A percentile compares a stretch with the other conserved stretches of the same genome.
Conservation (phyloP, 2,888 invertebrate species). For the Euplexia lucipara region DNA sequence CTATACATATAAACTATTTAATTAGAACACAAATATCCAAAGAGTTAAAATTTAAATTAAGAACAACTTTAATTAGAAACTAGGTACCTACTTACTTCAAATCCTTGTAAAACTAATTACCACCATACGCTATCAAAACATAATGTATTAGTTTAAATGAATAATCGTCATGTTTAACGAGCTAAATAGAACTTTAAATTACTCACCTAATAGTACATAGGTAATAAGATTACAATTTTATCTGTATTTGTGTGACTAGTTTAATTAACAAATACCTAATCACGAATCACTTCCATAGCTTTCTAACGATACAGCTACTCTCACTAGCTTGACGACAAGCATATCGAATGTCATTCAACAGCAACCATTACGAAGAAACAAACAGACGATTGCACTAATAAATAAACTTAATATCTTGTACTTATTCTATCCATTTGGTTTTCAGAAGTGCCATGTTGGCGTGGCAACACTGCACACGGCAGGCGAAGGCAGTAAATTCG, state of each 20-base stretch:
- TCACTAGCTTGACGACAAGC: conserved; percentile 41
- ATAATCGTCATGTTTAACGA: conserved; percentile 19
- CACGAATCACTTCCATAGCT: conserved; percentile 57
- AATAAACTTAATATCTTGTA: conserved; percentile 57
- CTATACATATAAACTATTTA: conserved; percentile 24
- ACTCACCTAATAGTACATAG: conserved; percentile 54
- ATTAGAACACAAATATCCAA: conserved; percentile 31
- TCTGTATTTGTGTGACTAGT: conserved; percentile 45
- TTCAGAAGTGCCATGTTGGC: conserved; percentile 34
- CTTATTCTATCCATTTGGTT: conserved; percentile 57
- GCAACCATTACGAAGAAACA: conserved; percentile 44
- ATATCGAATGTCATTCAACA: conserved; percentile 18
- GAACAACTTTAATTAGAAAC: conserved; percentile 32
- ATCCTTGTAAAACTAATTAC: conserved; percentile 24
- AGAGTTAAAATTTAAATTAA: conserved; percentile 13
- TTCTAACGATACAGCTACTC: conserved; percentile 33
- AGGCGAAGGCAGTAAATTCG: conserved; percentile 52
- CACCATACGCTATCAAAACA: background rate
- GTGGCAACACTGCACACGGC: conserved; percentile 55
- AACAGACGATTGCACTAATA: conserved; percentile 44
- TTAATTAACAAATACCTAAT: conserved; percentile 39
- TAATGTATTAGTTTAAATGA: background rate
- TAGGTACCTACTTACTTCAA: no score
- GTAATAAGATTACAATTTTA: conserved; percentile 32
- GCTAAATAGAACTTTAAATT: conserved; percentile 29